Evolutionary conservation across 2,888 invertebrate genomes (phyloP), one percentile per base, ranked within the genome.

Genomic region (Drepana falcataria): DNA sequence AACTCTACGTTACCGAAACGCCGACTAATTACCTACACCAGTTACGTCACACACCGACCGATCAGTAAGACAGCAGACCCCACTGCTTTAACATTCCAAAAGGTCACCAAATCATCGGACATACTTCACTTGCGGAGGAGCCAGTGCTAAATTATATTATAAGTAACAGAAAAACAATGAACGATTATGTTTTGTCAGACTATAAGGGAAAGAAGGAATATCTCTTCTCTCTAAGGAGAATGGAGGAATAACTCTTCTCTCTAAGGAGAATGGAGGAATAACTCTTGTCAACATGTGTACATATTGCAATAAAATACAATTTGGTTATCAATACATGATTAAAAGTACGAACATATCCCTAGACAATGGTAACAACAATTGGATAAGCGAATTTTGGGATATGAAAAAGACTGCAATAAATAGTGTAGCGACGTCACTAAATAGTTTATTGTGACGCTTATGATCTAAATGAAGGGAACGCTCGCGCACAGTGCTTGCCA

Each of bases 1-100:
- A 21, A 21, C 21, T 55, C 65, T 59, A 63, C 68, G 58, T 61
- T 60, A 70, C 66, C 64, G 58, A 64, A 60, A 70, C 69, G 66
- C 69, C 71, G 55, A 73, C 72, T 70, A 71, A 70, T 37, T 63
- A 69, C 66, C 68, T 68, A 75, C 60, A 57, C 60, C 60, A 62
- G 6, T 9, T 60, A 51, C 59, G 59, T 61, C 60, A 72, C 65
- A 71, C 64, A 63, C 58, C 21, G 21, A 21, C 66, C 70, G 75
- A 79, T 64, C 81, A 78, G 79, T 82, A 81, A 82, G 82, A 81
- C 78, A 66, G 21, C 21, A 21, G 21, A 21, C 21, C 65, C 56
- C 64, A 59, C 55, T 56, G 60, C 65, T 21, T 57, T 0, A 37
- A 53, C 21, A 9, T 6, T n/a, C 21, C 33, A n/a, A 33, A 49